Conservation (phyloP, 2,797 vertebrate species). For the Pogonophryne albipinna region DNA sequence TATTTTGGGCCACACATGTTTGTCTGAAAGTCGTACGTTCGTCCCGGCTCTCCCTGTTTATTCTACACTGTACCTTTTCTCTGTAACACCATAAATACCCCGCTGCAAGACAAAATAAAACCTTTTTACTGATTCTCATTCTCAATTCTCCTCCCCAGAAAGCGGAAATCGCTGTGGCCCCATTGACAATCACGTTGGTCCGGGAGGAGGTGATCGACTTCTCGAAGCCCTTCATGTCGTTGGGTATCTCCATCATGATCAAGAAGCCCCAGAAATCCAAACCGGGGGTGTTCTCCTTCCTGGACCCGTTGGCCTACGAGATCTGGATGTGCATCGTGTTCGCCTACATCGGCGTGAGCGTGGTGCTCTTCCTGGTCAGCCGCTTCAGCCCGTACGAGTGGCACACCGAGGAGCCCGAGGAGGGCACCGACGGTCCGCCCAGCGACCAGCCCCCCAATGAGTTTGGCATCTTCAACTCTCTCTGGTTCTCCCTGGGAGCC, state of each 20-base stretch:
- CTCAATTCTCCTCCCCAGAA: conserved; percentile 82
- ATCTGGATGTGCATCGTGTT: conserved; percentile 99
- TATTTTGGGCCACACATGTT: too few species aligned
- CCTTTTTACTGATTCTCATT: conserved; percentile 6
- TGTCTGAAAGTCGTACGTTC: too few species aligned
- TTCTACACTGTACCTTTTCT: too few species aligned
- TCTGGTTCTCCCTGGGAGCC: conserved; percentile 98
- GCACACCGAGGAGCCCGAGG: conserved; percentile 97
- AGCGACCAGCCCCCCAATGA: conserved; percentile 98
- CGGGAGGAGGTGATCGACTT: conserved; percentile 98
- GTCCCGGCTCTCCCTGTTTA: too few species aligned
- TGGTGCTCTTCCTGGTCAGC: conserved; percentile 98
- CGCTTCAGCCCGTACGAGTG: conserved; percentile 97
- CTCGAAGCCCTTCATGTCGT: conserved; percentile 97
- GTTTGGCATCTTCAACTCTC: conserved; percentile 98
- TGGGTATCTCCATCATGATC: conserved; percentile 99
- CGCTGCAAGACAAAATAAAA: too few species aligned
- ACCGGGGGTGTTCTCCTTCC: conserved; percentile 96
- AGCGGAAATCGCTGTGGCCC: conserved; percentile 98
- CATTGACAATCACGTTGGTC: conserved; percentile 96
- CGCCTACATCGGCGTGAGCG: conserved; percentile 97
- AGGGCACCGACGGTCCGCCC: conserved; percentile 93
- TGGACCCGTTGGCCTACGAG: conserved; percentile 97
- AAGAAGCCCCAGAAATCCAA: conserved; percentile 98
- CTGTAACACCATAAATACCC: too few species aligned